phyloP scores from a whole-genome alignment of 2,888 invertebrate genomes.

The Rhagonycha lutea region DNA sequence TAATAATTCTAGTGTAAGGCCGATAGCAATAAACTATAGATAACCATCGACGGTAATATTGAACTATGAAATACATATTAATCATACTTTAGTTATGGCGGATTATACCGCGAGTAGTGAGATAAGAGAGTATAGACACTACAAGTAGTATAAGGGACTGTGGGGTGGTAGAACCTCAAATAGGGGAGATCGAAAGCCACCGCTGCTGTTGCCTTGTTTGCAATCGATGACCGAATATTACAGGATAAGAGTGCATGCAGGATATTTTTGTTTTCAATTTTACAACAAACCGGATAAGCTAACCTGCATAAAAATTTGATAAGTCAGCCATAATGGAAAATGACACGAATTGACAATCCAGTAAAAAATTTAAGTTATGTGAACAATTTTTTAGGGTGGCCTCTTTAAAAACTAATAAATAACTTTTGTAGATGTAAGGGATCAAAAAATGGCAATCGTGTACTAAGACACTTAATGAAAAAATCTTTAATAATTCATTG shows the following conservation, averaged over 20 bases:
- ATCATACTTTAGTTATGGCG: conserved; percentile 49
- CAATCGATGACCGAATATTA: conserved; percentile 31
- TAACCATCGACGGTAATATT: conserved; percentile 26
- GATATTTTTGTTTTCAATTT: conserved; percentile 20
- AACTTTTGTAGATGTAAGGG: not conserved
- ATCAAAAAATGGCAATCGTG: not conserved
- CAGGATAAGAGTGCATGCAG: conserved; percentile 31
- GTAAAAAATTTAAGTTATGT: not conserved
- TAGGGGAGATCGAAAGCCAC: conserved; percentile 34
- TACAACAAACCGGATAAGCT: conserved; percentile 8
- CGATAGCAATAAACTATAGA: conserved; percentile 7
- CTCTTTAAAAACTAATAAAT: not conserved
- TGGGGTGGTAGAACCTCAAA: conserved; percentile 22
- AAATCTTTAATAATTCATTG: not conserved
- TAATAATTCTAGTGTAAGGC: conserved; percentile 12
- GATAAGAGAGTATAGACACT: conserved; percentile 42
- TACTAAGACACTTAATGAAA: not conserved
- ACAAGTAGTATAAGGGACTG: conserved; percentile 31
- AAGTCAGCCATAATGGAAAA: not conserved
- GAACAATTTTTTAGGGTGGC: not conserved
- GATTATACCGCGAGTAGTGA: conserved; percentile 45
- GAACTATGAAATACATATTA: conserved; percentile 46
- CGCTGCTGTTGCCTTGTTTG: conserved; percentile 23
- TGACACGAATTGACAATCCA: not conserved
- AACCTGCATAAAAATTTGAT: not conserved